Base-by-base conservation (phyloP, 2,888 invertebrate species). In the Osmoderma eremita region DNA sequence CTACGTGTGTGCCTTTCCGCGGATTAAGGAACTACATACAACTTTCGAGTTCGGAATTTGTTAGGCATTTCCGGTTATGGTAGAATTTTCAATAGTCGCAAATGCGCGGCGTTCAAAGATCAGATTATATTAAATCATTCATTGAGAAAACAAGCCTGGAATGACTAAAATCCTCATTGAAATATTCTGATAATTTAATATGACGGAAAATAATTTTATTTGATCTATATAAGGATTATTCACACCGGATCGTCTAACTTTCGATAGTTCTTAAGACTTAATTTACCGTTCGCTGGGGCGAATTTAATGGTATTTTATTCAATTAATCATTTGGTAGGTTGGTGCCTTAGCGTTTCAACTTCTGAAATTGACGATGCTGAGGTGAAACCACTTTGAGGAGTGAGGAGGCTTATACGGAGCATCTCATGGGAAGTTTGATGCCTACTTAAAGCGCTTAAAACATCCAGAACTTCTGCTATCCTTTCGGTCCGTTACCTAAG, bases 251-350 rank as follows among this genome's bases (percentile, higher is more conserved):
- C 15, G 24, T 20, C 13, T 41, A 41, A 56, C 42, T 56, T 41
- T 56, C 42, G 42, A 42, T 24, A 42, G 39, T 54, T 42, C 22
- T 41, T 41, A 24, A 8, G 17, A 22, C 42, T 56, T 56, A 42
- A 56, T 42, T 56, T 56, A 42, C 22, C 41, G 41, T 41, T 56
- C 22, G 15, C 22, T 42, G 41, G 42, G 42, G 56, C 20, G 22
- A 56, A 24, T 56, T 24, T 56, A 56, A 41, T 56, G 56, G 41
- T 42, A 56, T 42, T 42, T 20, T 42, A 56, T 56, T 56, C 56
- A 56, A 56, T 56, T 56, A 56, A 56, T 56, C 56, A 56, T 56
- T 22, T n/a, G 22, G 38, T 39, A 41, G 42, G 42, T 42, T 56
- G 4, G 56, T 56, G 17, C 30, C 24, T 15, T 22, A 41, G 13